phyloP scores from a whole-genome alignment of 2,888 invertebrate species.

The Nesidiocoris tenuis region DNA sequence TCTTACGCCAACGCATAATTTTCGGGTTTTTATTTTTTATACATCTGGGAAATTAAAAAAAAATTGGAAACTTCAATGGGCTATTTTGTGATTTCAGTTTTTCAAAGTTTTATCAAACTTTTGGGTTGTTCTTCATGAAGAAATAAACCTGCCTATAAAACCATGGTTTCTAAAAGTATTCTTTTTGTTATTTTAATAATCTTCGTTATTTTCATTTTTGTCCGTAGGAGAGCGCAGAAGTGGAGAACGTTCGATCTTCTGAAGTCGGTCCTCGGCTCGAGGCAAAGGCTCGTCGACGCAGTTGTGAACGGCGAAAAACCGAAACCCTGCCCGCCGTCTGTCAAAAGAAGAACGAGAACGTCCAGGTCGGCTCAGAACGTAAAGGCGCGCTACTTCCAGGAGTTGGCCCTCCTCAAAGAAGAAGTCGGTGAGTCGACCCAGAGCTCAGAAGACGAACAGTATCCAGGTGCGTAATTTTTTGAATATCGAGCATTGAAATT shows the following conservation, averaged over 20 bases:
- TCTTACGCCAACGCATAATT: conserved; percentile 7
- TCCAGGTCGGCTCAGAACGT: conserved; percentile 43
- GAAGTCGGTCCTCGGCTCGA: conserved; percentile 72
- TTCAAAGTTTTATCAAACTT: too few species aligned
- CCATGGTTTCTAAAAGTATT: too few species aligned
- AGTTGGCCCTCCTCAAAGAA: conserved; percentile 67
- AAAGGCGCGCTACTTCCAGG: conserved; percentile 59
- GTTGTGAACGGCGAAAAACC: conserved; percentile 56
- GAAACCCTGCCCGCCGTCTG: conserved; percentile 41
- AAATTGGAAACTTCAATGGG: too few species aligned
- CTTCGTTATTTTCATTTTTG: background rate
- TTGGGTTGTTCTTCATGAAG: too few species aligned
- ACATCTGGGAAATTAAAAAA: too few species aligned
- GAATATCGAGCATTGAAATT: too few species aligned
- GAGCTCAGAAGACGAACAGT: conserved; percentile 74
- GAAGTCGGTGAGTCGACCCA: conserved; percentile 67
- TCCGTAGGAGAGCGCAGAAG: conserved; percentile 57
- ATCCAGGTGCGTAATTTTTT: conserved; percentile 58
- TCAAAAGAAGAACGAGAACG: conserved; percentile 40
- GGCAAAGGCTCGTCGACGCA: conserved; percentile 68
- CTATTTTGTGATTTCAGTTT: too few species aligned
- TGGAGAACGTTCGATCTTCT: conserved; percentile 64
- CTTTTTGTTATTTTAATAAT: too few species aligned
- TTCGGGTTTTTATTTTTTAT: background rate
- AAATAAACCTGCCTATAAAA: too few species aligned